Base-by-base conservation (phyloP, 1,140 invertebrate genomes). In the Caenorhabditis briggsae region DNA sequence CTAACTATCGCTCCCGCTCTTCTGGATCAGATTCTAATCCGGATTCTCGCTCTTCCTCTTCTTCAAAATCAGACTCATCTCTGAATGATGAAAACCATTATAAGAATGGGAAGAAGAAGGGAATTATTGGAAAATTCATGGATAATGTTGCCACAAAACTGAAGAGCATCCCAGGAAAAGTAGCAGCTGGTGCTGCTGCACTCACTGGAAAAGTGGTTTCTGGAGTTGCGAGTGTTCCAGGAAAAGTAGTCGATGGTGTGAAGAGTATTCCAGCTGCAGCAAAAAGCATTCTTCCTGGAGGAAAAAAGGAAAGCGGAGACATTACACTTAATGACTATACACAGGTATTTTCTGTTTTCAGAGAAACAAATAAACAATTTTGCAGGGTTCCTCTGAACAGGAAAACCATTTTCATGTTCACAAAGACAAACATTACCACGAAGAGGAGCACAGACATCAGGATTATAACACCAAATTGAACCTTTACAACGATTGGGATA, bases 311-410 rank as follows among this genome's bases (percentile, higher is more conserved):
- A 20, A 70, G 16, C 8, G 64, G 64, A 70, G 64, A 70, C 46
- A 70, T 70, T 16, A 70, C 64, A 70, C 18, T 70, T 0, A 70
- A 70, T 70, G 64, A 70, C 43, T 70, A 70, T 46, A 70, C 64
- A 70, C 64, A 70, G 64, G 64, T 70, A 70, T 18, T 70, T 46
- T 5, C 14, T 8, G 18, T 1, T 70, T 43, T 8, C 33, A 46
- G 41, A 12, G 33, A n/a, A 46, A 43, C 64, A 70, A 43, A 46
- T 70, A n/a, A 18, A 43, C 33, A 70, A 43, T 43, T 46, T 70
- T 43, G 41, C 64, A 70, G 64, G 41, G 18, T 70, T 70, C 64
- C 18, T 43, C 33, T 70, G 14, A 43, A 70, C 64, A 70, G 64
- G 64, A 70, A 3, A 70, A 70, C 18, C 64, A 70, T 70, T 70